These are phyloP conservation scores for Dendrolimus punctatus DNA, from an alignment of 1,140 invertebrate species.

Conservation along the genomic window DNA sequence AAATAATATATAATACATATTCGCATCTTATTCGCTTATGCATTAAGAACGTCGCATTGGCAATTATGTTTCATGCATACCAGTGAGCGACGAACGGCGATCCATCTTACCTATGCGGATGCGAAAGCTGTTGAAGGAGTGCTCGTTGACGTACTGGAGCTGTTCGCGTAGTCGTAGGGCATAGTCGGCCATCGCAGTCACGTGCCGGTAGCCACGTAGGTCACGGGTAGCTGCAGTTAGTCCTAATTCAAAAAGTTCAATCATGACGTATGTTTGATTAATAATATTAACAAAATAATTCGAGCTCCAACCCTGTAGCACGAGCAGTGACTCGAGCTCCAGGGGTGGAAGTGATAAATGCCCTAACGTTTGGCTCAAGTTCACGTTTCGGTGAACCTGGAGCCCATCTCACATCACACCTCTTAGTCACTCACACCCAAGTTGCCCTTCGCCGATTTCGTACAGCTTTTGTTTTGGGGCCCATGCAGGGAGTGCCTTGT, in stretches of 20 bases:
- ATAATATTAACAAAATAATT: no score
- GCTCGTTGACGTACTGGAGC: slow-evolving; percentile 92
- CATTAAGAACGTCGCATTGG: neutral
- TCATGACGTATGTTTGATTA: no score
- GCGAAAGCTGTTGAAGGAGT: slow-evolving; percentile 97
- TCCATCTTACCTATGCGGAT: slow-evolving; percentile 85
- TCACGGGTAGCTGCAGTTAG: slow-evolving; percentile 86
- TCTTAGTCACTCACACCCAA: no score
- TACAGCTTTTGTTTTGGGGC: no score
- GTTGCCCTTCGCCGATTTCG: no score
- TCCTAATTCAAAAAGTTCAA: slow-evolving; percentile 62
- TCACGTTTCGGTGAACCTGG: no score
- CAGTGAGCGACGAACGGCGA: neutral
- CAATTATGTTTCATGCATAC: neutral
- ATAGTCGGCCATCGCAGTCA: slow-evolving; percentile 93
- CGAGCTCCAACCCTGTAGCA: no score
- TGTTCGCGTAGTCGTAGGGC: slow-evolving; percentile 89
- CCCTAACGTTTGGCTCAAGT: no score
- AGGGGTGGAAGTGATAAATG: no score
- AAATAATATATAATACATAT: neutral
- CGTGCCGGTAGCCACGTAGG: slow-evolving; percentile 82
- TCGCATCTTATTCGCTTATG: neutral
- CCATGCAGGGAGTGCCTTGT: no score
- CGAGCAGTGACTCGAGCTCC: no score
- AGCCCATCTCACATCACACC: no score